Evolutionary conservation across 2,797 vertebrate species (phyloP), one percentile per base, ranked within the genome.

Genomic region (Vipera ursinii): DNA sequence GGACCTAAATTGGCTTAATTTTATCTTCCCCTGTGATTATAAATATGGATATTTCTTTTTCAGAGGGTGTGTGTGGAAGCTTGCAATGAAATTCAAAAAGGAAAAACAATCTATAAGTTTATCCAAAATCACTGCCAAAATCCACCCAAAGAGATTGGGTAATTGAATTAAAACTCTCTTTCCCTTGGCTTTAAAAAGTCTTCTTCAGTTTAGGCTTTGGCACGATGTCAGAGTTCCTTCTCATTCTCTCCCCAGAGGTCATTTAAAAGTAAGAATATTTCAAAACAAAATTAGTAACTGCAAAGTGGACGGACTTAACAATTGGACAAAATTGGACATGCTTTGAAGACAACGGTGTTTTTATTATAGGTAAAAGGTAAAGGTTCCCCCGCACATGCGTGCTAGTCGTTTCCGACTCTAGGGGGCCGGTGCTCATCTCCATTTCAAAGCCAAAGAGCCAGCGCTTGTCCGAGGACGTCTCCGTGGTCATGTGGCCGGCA

Each of bases 101-200:
- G n/a, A 88, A 88, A 44, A 88, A 3, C 8, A 12, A 10, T 6
- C 88, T 93, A 93, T 78, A 96, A 63, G 63, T 88, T 87, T 92
- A 94, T 61, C 65, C 9, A 15, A 10, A 85, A 28, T 38, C n/a
- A 9, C 14, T 22, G 24, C 56, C 55, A 24, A 91, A 95, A 93
- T 88, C 89, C 92, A 95, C 85, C 94, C 95, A 90, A 95, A 89
- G 94, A 95, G 94, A 94, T 96, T 94, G 65, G 53, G 90, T 97
- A 97, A 97, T 97, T 97, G 94, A 96, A 96, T 96, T 96, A 96
- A 96, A 96, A 85, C 91, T 94, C 89, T 95, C 48, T 94, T 95
- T 94, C 93, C 91, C 93, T 96, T 90, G 69, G 93, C 94, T 69
- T 93, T 91, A 55, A 60, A 51, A 90, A 26, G 8, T 1, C 2